Evolutionary conservation across 2,888 invertebrate species (phyloP).

Genomic region (Apodemia duryi): DNA sequence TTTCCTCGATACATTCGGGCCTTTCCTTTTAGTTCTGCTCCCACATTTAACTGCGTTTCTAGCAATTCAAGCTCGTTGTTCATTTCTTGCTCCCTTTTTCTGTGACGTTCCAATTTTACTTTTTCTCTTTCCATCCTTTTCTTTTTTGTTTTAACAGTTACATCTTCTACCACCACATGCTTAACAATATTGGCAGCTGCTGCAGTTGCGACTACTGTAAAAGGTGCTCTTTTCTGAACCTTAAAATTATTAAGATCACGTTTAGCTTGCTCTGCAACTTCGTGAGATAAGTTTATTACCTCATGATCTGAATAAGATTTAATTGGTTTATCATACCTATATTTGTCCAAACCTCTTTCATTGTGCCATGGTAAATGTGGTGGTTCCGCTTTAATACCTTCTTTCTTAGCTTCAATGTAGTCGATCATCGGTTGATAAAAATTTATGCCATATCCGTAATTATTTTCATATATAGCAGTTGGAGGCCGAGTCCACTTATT

Average conservation of each 20-base stretch:
- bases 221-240: constrained; percentile 80
- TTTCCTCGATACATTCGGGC: constrained; percentile 84
- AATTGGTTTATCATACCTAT: constrained; percentile 82
- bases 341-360: constrained; percentile 84
- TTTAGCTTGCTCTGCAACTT: constrained; percentile 84
- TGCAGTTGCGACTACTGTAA: constrained; percentile 81
- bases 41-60: constrained; percentile 64
- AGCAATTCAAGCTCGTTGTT: constrained; percentile 58
- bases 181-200: constrained; percentile 81
- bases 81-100: constrained; percentile 65
- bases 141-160: constrained; percentile 67
- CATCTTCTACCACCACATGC: constrained; percentile 80
- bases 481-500: constrained; percentile 79
- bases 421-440: constrained; percentile 94
- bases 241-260: constrained; percentile 81
- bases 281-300: constrained; percentile 81
- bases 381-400: constrained; percentile 55
- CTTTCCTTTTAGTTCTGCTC: constrained; percentile 73
- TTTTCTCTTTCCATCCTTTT: constrained; percentile 63
- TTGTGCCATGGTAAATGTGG: constrained; percentile 88
- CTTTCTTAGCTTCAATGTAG: constrained; percentile 86
- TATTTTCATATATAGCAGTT: constrained; percentile 86
- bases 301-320: constrained; percentile 84
- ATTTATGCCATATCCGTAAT: constrained; percentile 91
- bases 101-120: constrained; percentile 59